phyloP scores from a whole-genome alignment of 2,888 invertebrate species.

The Leptinotarsa haldemani region DNA sequence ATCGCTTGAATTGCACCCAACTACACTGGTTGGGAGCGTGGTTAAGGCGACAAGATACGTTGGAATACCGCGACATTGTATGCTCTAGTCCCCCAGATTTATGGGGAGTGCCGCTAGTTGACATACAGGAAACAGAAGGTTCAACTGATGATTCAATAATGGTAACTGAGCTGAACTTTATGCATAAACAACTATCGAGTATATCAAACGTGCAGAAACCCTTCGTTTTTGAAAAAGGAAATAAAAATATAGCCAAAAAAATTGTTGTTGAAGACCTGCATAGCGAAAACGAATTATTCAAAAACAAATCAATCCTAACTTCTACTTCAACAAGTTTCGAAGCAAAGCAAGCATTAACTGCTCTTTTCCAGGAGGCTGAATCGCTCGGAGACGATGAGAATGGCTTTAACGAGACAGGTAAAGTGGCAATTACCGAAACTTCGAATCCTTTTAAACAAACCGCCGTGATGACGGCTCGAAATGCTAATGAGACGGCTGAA shows the following conservation, averaged over 20 bases:
- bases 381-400: constrained; percentile 12
- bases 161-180: too few relatives aligned
- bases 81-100: constrained; percentile 65
- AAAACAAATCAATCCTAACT: background rate
- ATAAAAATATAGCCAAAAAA: background rate
- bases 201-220: background rate
- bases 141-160: background rate
- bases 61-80: constrained; percentile 60
- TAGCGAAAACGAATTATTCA: constrained; percentile 9
- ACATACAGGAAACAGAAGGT: constrained; percentile 54
- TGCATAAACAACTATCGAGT: background rate
- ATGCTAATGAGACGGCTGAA: constrained; percentile 46
- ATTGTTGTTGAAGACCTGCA: background rate
- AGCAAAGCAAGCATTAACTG: constrained; percentile 2
- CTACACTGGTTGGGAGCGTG: constrained; percentile 77
- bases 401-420: constrained; percentile 12
- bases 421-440: constrained; percentile 23
- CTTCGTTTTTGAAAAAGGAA: background rate
- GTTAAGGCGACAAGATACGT: constrained; percentile 70
- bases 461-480: constrained; percentile 17
- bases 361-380: background rate
- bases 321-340: background rate
- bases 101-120: constrained; percentile 61
- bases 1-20: constrained; percentile 78
- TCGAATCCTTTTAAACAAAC: constrained; percentile 11